Evolutionary conservation across 2,113 vertebrate species (phyloP).

Genomic region (Oncorhynchus keta): DNA sequence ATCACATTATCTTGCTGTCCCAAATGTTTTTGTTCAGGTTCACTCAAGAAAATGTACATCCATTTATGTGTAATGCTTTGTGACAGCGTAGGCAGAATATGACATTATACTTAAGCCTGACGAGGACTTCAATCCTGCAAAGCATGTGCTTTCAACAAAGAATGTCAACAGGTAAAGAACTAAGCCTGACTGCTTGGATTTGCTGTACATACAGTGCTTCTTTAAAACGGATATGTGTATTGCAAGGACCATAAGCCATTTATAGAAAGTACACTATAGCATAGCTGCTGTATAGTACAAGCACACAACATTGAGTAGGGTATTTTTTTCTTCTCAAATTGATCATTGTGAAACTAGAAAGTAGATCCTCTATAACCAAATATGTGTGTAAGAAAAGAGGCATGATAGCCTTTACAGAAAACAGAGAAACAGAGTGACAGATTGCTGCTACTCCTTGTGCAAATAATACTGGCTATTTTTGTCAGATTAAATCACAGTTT

Average conservation of each 20-base stretch:
- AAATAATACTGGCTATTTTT: conserved; percentile 15
- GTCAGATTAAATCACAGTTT: conserved; percentile 43
- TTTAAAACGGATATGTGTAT: background rate
- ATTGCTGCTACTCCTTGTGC: background rate
- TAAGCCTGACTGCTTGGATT: background rate
- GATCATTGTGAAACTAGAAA: too few species aligned
- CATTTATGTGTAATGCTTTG: conserved; percentile 42
- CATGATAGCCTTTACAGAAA: background rate
- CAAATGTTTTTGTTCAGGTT: conserved; percentile 45
- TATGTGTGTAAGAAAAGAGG: background rate
- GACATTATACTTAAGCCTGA: conserved; percentile 40
- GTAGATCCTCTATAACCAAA: background rate
- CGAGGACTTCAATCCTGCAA: conserved; percentile 42
- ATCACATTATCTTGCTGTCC: conserved; percentile 45
- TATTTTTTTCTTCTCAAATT: too few species aligned
- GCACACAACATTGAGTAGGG: background rate
- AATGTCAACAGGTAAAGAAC: conserved; percentile 6
- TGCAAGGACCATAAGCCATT: background rate
- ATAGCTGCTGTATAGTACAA: background rate
- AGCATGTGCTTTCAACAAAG: conserved; percentile 17
- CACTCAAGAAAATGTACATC: conserved; percentile 46
- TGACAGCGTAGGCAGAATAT: conserved; percentile 50
- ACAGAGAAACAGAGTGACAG: background rate
- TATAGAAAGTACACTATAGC: background rate
- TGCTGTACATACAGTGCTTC: background rate